phyloP scores from a whole-genome alignment of 2,888 invertebrate species.

The Escarpia spicata region DNA sequence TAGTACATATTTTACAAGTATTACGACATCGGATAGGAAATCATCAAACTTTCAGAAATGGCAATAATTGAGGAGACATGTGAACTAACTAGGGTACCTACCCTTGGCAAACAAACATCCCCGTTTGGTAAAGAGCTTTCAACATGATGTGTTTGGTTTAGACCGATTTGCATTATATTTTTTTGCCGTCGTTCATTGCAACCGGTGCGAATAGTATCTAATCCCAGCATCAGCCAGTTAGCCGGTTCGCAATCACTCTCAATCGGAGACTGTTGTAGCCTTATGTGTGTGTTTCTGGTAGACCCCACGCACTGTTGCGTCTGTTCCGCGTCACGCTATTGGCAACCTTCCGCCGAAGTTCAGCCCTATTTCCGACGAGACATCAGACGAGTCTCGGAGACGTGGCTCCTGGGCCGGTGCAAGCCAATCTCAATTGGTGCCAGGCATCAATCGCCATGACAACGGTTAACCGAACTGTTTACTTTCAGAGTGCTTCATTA shows the following conservation, averaged over 20 bases:
- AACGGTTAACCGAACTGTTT: constrained; percentile 10
- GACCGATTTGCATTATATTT: not conserved
- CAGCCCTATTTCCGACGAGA: not conserved
- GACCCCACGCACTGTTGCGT: not conserved
- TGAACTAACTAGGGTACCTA: too few species aligned
- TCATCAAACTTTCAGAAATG: too few species aligned
- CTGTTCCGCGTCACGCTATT: not conserved
- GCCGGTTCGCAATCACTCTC: not conserved
- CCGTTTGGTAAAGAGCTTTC: not conserved
- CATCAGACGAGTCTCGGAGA: not conserved
- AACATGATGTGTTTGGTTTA: not conserved
- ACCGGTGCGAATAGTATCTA: not conserved
- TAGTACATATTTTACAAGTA: too few species aligned
- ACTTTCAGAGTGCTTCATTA: not conserved
- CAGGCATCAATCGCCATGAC: not conserved
- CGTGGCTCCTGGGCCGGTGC: not conserved
- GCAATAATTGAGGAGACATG: too few species aligned
- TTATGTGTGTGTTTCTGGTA: not conserved
- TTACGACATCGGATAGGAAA: too few species aligned
- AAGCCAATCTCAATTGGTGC: not conserved
- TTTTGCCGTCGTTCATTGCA: not conserved
- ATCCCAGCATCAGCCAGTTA: not conserved
- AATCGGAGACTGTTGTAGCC: not conserved
- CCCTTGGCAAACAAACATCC: not conserved
- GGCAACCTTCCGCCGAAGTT: not conserved